Percentiles rank a stretch among this genome's conserved stretches.
Conservation (phyloP, 2,113 vertebrate species). For the Caranx ignobilis region DNA sequence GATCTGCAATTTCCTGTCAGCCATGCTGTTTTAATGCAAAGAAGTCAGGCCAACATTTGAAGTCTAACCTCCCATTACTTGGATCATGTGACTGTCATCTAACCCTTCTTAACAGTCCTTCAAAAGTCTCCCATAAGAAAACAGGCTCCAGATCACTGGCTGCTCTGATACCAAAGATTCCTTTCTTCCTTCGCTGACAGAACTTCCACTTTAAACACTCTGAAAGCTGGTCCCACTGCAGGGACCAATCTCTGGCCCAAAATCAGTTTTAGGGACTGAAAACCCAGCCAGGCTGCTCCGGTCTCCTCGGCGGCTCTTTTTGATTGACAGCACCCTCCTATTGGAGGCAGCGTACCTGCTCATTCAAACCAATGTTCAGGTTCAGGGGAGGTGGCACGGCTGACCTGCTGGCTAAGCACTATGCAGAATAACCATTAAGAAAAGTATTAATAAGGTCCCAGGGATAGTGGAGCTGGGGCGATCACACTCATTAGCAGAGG, state of each 20-base stretch:
- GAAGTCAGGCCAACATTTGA: not conserved
- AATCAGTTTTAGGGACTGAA: conserved; percentile 34
- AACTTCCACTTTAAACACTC: conserved; percentile 32
- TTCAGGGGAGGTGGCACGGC: conserved; percentile 59
- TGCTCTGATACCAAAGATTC: not conserved
- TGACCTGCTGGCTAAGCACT: conserved; percentile 71
- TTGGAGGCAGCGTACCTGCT: conserved; percentile 8
- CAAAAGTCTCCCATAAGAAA: not conserved
- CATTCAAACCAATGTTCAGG: conserved; percentile 60
- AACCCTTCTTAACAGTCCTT: not conserved
- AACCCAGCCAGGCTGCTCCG: not conserved
- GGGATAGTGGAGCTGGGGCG: conserved; percentile 41
- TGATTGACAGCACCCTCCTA: conserved; percentile 64
- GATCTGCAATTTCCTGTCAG: not conserved
- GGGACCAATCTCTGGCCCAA: conserved; percentile 42
- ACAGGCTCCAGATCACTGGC: not conserved
- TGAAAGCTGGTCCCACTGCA: conserved; percentile 48
- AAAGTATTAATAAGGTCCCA: conserved; percentile 69
- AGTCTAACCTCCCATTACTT: not conserved
- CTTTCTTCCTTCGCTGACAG: conserved; percentile 9
- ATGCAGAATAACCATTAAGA: conserved; percentile 65
- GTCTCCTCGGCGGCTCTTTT: conserved; percentile 9
- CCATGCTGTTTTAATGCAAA: not conserved
- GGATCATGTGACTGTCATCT: not conserved
- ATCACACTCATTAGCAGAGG: conserved; percentile 63